Evolutionary conservation across 2,888 invertebrate genomes (phyloP).

Genomic region (Tortrix viridana): DNA sequence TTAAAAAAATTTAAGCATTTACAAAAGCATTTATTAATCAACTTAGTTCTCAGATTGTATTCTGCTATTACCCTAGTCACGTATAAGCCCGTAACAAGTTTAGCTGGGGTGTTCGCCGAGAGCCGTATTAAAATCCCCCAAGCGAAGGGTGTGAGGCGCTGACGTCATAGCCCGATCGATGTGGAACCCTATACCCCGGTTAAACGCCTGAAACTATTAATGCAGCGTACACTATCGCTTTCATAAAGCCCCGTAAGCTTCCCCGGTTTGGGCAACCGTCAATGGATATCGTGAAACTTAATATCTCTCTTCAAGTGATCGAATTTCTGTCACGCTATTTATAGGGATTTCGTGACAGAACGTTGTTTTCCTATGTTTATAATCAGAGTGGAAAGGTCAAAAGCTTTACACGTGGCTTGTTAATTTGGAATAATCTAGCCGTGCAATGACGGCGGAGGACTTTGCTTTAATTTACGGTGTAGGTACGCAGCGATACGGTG

Average conservation of each 20-base stretch:
- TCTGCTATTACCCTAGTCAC: conserved; percentile 25
- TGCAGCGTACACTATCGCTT: conserved; percentile 18
- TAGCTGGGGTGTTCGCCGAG: conserved; percentile 40
- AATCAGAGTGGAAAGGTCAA: conserved; percentile 26
- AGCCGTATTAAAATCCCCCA: conserved; percentile 46
- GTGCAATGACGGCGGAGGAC: too few relatives aligned
- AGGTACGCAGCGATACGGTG: too few relatives aligned
- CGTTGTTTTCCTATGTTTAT: conserved; percentile 23
- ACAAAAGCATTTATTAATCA: conserved; percentile 24
- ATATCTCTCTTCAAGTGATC: conserved; percentile 11
- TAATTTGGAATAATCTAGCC: too few relatives aligned
- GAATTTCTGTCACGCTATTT: conserved; percentile 26
- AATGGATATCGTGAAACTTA: conserved; percentile 21
- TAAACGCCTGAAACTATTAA: conserved; percentile 1
- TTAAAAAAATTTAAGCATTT: conserved; percentile 6
- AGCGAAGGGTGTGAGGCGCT: conserved; percentile 34
- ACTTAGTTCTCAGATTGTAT: conserved; percentile 28
- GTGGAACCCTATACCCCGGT: conserved; percentile 42
- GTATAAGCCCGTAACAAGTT: conserved; percentile 22
- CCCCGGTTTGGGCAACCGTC: conserved; percentile 7
- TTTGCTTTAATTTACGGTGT: too few relatives aligned
- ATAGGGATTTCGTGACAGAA: conserved; percentile 31
- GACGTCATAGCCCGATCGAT: conserved; percentile 61
- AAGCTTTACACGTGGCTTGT: conserved; percentile 6
- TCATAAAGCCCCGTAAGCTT: conserved; percentile 2